Conservation (phyloP, 2,888 invertebrate genomes). For the Drosophila kuntzei region DNA sequence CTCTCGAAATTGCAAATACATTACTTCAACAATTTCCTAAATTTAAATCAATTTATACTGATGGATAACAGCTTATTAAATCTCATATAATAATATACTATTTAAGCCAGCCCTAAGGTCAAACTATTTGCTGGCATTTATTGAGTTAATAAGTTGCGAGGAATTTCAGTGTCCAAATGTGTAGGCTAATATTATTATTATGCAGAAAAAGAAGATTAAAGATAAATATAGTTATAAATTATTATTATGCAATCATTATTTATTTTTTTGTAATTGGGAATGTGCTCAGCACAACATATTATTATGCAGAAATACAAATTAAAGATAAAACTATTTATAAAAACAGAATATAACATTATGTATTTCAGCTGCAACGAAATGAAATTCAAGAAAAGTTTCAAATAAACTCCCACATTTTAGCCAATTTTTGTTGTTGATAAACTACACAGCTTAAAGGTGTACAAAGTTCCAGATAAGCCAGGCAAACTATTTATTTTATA, state of each 20-base stretch:
- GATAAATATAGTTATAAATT: neutral
- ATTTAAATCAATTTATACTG: too few species aligned
- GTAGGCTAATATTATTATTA: neutral
- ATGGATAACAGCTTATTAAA: too few species aligned
- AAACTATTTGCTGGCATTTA: neutral
- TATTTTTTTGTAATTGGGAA: neutral
- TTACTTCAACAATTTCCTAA: neutral
- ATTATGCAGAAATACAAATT: neutral
- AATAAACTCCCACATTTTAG: neutral
- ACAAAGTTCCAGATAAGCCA: constrained; percentile 1
- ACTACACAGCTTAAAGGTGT: constrained; percentile 5
- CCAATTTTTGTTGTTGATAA: neutral
- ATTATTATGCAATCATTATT: neutral
- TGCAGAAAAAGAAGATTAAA: neutral
- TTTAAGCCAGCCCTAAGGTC: neutral
- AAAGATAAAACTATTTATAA: neutral
- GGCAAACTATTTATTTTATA: constrained; percentile 8
- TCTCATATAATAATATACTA: too few species aligned
- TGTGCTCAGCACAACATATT: neutral
- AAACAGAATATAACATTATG: neutral
- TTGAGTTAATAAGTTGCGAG: neutral
- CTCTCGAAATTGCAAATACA: neutral
- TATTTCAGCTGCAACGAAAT: neutral
- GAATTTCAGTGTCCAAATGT: neutral
- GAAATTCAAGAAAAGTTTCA: neutral